These are phyloP conservation scores for Gari tellinella DNA, from an alignment of 2,888 invertebrate genomes.

Conservation along the genomic window DNA sequence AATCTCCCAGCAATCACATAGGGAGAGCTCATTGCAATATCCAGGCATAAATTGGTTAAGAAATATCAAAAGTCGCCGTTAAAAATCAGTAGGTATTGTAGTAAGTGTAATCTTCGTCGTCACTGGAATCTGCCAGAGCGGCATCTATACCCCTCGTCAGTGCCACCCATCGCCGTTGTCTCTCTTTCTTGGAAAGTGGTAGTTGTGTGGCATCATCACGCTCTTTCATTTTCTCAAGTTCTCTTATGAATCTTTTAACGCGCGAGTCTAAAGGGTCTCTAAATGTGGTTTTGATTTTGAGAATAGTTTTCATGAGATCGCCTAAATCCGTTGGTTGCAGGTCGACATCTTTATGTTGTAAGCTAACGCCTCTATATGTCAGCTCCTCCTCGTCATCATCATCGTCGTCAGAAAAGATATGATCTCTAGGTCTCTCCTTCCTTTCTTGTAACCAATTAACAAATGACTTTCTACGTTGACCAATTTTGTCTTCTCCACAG, in stretches of 20 bases:
- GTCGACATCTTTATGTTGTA: slow-evolving; percentile 32
- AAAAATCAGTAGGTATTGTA: no score
- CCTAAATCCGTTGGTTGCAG: slow-evolving; percentile 33
- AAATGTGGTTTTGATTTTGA: slow-evolving; percentile 46
- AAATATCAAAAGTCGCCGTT: no score
- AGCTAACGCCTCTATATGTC: slow-evolving; percentile 25
- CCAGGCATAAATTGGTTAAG: no score
- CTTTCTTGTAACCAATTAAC: slow-evolving; percentile 25
- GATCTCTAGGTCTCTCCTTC: slow-evolving; percentile 6
- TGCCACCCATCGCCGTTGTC: slow-evolving; percentile 51
- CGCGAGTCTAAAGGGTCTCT: slow-evolving; percentile 55
- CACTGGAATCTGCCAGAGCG: slow-evolving; percentile 57
- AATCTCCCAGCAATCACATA: no score
- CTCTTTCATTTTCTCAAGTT: slow-evolving; percentile 51
- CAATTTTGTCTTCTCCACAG: slow-evolving; percentile 18
- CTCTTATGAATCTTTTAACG: slow-evolving; percentile 51
- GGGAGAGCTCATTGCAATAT: no score
- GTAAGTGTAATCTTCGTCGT: slow-evolving; percentile 53
- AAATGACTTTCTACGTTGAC: slow-evolving; percentile 47
- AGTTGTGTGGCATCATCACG: slow-evolving; percentile 34
- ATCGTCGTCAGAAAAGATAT: slow-evolving; percentile 12
- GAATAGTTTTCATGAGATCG: slow-evolving; percentile 52
- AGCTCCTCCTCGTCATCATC: slow-evolving; percentile 1
- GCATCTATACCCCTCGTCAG: slow-evolving; percentile 61
- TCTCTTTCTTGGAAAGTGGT: slow-evolving; percentile 31